Conservation (phyloP, 53 echinoderm and acorn worm species). For the Holothuria leucospilota region DNA sequence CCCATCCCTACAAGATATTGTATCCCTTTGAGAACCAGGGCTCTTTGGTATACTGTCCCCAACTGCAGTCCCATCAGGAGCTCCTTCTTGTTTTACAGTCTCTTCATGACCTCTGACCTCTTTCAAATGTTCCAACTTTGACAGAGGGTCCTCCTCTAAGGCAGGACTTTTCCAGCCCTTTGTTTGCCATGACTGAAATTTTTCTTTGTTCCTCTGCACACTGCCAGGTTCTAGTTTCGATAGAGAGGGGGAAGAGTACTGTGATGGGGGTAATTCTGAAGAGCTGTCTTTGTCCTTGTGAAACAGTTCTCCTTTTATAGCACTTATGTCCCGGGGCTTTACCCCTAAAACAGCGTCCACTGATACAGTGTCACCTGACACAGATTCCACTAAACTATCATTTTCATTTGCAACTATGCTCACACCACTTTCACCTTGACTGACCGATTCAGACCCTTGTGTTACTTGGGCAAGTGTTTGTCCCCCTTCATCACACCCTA, state of each 20-base stretch:
- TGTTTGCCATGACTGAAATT: slow-evolving; percentile 51
- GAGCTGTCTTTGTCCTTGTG: background rate
- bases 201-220: slow-evolving; percentile 72
- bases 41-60: slow-evolving; percentile 5
- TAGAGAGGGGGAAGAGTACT: slow-evolving; percentile 26
- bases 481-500: background rate
- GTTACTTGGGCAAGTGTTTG: background rate
- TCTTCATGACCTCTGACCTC: slow-evolving; percentile 51
- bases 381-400: background rate
- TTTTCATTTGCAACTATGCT: too few species aligned
- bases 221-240: slow-evolving; percentile 64
- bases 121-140: slow-evolving; percentile 33
- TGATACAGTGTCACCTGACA: background rate
- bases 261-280: background rate
- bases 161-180: slow-evolving; percentile 53
- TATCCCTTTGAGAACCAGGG: too few species aligned
- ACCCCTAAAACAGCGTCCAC: background rate
- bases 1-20: too few species aligned
- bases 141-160: background rate
- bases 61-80: slow-evolving; percentile 36
- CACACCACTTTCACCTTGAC: too few species aligned
- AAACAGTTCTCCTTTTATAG: slow-evolving; percentile 22
- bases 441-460: background rate
- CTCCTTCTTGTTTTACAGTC: slow-evolving; percentile 36
- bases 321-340: background rate